Base-by-base conservation (phyloP, 1,140 invertebrate genomes). In the Sminthurinus signatus region DNA sequence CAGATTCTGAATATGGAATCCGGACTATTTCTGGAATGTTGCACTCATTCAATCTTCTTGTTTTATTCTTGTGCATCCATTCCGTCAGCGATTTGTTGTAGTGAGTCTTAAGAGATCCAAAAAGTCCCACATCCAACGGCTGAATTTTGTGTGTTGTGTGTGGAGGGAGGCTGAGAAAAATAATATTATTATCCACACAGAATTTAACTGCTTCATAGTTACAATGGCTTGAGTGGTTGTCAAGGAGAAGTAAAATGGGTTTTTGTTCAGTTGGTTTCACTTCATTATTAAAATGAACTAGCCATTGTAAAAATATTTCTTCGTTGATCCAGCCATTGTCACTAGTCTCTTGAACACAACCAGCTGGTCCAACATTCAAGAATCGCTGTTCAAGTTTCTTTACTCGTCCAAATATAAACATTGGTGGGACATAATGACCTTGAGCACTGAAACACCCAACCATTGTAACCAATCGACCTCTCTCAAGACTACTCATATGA, bases 91-190 rank as follows among this genome's bases (percentile, higher is more conserved):
- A 74, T 63, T 73, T 70, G 63, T 75, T 74, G 59, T 76, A 80
- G 25, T 74, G 70, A 12, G 36, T 72, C 73, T 80, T 80, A 4
- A 79, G 73, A 23, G 76, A 73, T 1, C 72, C 72, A 68, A 73
- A 76, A 68, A 77, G 74, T 64, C 55, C 64, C 31, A 62, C 50
- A 69, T 78, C 77, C 17, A 80, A 68, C 2, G 77, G 78, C 55
- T 78, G 76, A 19, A 79, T 67, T 62, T 74, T 75, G 61, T 78
- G 74, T 44, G 75, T 73, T 27, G 71, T 74, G 68, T 78, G 75
- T 10, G 75, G 75, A 52, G 73, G 75, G 50, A 79, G 70, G 23
- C 73, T 73, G 43, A 79, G 44, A 58, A 77, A 43, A 46, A 74
- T 58, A 50, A 79, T 75, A 32, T 75, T 73, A 63, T 73, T 70